Base-by-base conservation (phyloP, 2,888 invertebrate species). In the Phalera bucephala region DNA sequence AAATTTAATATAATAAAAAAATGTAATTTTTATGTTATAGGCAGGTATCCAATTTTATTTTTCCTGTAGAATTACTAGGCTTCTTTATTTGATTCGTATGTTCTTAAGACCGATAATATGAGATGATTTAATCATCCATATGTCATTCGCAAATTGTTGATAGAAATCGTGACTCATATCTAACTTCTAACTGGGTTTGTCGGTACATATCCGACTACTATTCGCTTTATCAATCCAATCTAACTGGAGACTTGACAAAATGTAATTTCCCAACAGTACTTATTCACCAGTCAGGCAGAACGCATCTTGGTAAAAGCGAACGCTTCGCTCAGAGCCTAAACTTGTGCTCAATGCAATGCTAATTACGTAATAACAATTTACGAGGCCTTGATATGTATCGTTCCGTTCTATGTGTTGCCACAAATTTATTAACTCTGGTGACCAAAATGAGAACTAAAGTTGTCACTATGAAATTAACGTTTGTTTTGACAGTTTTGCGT, bases 291-390 rank as follows among this genome's bases (percentile, higher is more conserved):
- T 52, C 33, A 33, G 28, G 26, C 37, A 53, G 34, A 51, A 40
- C 34, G 38, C 39, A 44, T 53, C 36, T 58, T 45, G 41, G 39
- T 44, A 46, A 38, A 41, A 33, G 40, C 30, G 34, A 17, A 7
- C 21, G 8, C 2, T 30, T 34, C 44, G 50, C 36, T n/a, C n/a
- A n/a, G n/a, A n/a, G n/a, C n/a, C n/a, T n/a, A n/a, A n/a, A n/a
- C n/a, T 25, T 19, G 19, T 28, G 34, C 49, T 42, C 30, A n/a
- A n/a, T 19, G 10, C 13, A 27, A 27, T 27, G 12, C 3, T 51
- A 43, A 48, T 57, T 46, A 55, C 49, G 49, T 55, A 49, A 57
- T 49, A 40, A 19, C 38, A 13, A 25, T 25, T 25, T 33, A 44
- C 48, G 33, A 48, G 46, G 41, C 55, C 57, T 59, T 56, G 45